These are phyloP conservation scores for Acronicta aceris DNA, from an alignment of 2,888 invertebrate species.

Conservation along the genomic window DNA sequence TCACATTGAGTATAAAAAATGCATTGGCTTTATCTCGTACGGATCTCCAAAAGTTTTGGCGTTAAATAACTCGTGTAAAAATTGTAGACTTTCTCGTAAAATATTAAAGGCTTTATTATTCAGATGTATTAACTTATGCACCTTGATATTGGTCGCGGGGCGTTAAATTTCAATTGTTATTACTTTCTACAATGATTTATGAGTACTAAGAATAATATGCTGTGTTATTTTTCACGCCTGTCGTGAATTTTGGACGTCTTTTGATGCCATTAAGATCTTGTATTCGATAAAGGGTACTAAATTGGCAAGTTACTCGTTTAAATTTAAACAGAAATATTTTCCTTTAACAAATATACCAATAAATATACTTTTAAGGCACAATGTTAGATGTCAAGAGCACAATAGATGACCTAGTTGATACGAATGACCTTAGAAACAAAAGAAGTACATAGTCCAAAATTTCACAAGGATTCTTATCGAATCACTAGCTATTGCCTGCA, in stretches of 20 bases:
- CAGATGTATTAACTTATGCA: conserved; percentile 23
- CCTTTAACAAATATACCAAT: too few species aligned
- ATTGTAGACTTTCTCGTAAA: conserved; percentile 52
- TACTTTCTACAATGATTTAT: conserved; percentile 44
- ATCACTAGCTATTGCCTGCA: too few species aligned
- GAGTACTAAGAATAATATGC: neutral
- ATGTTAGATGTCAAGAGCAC: too few species aligned
- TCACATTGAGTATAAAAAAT: too few species aligned
- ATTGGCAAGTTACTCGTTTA: too few species aligned
- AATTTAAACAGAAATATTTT: too few species aligned
- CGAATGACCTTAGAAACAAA: too few species aligned
- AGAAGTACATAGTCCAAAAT: too few species aligned
- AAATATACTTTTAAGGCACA: too few species aligned
- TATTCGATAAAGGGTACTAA: neutral
- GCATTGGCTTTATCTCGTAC: neutral
- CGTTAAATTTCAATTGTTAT: conserved; percentile 56
- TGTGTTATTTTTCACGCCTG: conserved; percentile 9
- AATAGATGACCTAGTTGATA: too few species aligned
- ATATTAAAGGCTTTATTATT: conserved; percentile 46
- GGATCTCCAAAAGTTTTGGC: conserved; percentile 38
- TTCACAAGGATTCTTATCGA: too few species aligned
- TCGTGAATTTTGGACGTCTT: conserved; percentile 12
- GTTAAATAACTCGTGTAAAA: conserved; percentile 36
- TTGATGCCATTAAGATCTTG: neutral
- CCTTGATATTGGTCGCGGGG: conserved; percentile 41